These are phyloP conservation scores for Andrena haemorrhoa DNA, from an alignment of 2,888 invertebrate genomes.

Conservation along the genomic window DNA sequence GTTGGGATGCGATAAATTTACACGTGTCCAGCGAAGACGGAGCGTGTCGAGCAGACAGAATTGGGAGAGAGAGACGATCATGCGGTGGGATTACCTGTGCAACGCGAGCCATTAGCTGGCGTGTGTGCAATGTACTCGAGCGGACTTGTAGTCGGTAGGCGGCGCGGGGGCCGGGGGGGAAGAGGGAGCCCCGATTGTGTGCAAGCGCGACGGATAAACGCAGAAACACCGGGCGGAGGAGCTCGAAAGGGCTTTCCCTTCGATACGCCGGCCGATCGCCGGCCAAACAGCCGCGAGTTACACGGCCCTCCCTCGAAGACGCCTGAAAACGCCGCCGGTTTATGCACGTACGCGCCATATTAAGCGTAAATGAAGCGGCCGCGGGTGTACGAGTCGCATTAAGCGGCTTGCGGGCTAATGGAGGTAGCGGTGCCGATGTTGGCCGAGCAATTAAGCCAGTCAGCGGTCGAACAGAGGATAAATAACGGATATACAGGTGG, in stretches of 20 bases:
- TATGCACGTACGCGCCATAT: conserved; percentile 63
- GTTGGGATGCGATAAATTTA: conserved; percentile 61
- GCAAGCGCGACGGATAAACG: conserved; percentile 53
- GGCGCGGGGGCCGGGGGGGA: conserved; percentile 4
- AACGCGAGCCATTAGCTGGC: conserved; percentile 75
- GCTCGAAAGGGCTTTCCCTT: conserved; percentile 47
- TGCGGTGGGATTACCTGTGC: conserved; percentile 74
- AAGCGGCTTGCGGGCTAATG: conserved; percentile 73
- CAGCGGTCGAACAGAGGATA: conserved; percentile 75
- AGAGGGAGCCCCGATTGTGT: conserved; percentile 40
- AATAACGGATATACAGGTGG: conserved; percentile 77
- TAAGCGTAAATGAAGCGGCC: conserved; percentile 67
- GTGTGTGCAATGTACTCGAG: conserved; percentile 78
- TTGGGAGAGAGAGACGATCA: conserved; percentile 59
- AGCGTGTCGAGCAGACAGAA: conserved; percentile 63
- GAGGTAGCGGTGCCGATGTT: conserved; percentile 76
- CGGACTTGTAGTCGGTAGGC: conserved; percentile 71
- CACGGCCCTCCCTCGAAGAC: conserved; percentile 48
- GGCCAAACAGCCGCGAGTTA: conserved; percentile 46
- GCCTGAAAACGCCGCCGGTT: conserved; percentile 48
- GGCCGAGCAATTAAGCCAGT: conserved; percentile 77
- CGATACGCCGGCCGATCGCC: conserved; percentile 42
- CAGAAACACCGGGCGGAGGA: conserved; percentile 38
- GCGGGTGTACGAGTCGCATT: conserved; percentile 54
- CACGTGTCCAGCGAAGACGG: conserved; percentile 69